phyloP scores from a whole-genome alignment of 2,113 vertebrate genomes.

The Eublepharis macularius region DNA sequence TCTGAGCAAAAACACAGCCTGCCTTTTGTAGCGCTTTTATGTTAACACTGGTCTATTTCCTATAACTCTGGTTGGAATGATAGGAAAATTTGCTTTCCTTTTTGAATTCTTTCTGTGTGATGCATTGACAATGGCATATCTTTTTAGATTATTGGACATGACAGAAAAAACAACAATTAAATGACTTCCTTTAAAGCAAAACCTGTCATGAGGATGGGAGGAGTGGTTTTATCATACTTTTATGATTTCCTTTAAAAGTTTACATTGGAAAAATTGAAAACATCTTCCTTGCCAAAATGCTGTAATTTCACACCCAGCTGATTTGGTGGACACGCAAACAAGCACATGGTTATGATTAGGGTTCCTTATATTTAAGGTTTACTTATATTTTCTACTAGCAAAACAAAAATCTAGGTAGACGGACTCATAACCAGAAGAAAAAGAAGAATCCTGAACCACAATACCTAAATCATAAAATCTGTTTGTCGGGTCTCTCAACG shows the following conservation, averaged over 20 bases:
- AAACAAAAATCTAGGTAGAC: not conserved
- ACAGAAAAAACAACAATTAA: constrained; percentile 60
- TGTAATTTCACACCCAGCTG: not conserved
- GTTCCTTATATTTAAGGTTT: not conserved
- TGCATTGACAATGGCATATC: constrained; percentile 56
- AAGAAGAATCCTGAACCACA: not conserved
- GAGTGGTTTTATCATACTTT: constrained; percentile 62
- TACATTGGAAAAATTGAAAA: constrained; percentile 42
- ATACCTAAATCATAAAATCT: not conserved
- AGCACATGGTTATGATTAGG: not conserved
- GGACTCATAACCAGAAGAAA: too few species aligned
- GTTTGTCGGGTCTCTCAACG: not conserved
- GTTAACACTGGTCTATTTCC: not conserved
- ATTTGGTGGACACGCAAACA: not conserved
- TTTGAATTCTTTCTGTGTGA: constrained; percentile 34
- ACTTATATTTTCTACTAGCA: not conserved
- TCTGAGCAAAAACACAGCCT: constrained; percentile 14
- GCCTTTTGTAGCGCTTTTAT: constrained; percentile 41
- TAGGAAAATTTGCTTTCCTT: constrained; percentile 55
- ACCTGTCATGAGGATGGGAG: constrained; percentile 60
- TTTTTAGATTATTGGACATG: constrained; percentile 61
- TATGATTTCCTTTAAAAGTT: constrained; percentile 76
- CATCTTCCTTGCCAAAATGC: constrained; percentile 15
- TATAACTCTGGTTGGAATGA: constrained; percentile 14
- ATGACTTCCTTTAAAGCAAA: constrained; percentile 74